Evolutionary conservation across 1,140 invertebrate species (phyloP).

Genomic region (Anadara kagoshimensis): DNA sequence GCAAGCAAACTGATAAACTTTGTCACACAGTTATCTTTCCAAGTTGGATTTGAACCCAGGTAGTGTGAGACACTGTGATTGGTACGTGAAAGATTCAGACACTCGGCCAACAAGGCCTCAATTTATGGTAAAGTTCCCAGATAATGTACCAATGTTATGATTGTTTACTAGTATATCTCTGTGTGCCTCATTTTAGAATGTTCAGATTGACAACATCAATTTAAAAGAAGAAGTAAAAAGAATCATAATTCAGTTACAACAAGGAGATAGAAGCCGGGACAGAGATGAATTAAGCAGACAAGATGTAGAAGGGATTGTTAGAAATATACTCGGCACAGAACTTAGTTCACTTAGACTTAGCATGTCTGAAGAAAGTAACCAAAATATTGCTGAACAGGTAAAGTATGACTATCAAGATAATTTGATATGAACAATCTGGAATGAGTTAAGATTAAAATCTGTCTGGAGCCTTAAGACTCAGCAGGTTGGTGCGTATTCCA

Average conservation of each 20-base stretch:
- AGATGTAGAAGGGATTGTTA: conserved; percentile 51
- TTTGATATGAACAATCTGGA: too few relatives aligned
- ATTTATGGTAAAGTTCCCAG: too few relatives aligned
- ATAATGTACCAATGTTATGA: too few relatives aligned
- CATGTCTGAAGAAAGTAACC: conserved; percentile 2
- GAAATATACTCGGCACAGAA: conserved; percentile 36
- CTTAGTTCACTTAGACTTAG: conserved; percentile 26
- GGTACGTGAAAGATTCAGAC: too few relatives aligned
- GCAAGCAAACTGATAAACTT: too few relatives aligned
- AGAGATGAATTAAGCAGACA: conserved; percentile 27
- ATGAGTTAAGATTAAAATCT: too few relatives aligned
- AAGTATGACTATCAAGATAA: background rate
- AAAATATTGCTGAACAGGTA: conserved; percentile 13
- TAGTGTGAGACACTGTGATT: too few relatives aligned
- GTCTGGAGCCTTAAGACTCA: too few relatives aligned
- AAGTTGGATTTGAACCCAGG: too few relatives aligned
- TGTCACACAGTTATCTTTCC: too few relatives aligned
- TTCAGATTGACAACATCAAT: conserved; percentile 4
- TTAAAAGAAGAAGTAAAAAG: conserved; percentile 38
- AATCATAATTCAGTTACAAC: conserved; percentile 40
- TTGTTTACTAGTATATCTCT: background rate
- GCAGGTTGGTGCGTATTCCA: too few relatives aligned
- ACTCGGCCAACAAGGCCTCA: too few relatives aligned
- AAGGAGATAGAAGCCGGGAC: background rate
- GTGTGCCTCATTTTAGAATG: background rate